Evolutionary conservation across 1,140 invertebrate species (phyloP).

Genomic region (Hypsibius dujardini): DNA sequence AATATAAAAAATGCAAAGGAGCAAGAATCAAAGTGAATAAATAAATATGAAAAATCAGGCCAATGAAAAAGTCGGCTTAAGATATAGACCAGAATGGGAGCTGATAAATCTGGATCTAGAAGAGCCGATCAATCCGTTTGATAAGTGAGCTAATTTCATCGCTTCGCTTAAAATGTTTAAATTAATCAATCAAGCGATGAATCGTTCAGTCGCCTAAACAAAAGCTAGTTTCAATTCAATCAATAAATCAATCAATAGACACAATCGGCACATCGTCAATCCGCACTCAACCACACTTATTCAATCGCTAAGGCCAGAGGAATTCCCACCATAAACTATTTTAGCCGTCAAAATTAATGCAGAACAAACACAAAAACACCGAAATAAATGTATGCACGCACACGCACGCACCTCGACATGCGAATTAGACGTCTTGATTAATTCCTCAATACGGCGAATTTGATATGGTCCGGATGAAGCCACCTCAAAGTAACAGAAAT

Average conservation of each 20-base stretch:
- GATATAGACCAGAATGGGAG: not conserved
- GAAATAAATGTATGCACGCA: conserved; percentile 42
- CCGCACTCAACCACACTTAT: not conserved
- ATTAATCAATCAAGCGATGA: not conserved
- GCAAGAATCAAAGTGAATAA: too few relatives aligned
- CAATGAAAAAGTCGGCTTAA: not conserved
- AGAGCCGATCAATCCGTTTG: conserved; percentile 5
- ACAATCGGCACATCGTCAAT: conserved; percentile 22
- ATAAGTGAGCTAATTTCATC: conserved; percentile 9
- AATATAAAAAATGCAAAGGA: too few relatives aligned
- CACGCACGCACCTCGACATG: conserved; percentile 98
- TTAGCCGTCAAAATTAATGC: conserved; percentile 84
- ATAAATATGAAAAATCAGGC: too few relatives aligned
- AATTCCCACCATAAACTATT: conserved; percentile 85
- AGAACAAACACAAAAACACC: conserved; percentile 74
- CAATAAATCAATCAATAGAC: conserved; percentile 18
- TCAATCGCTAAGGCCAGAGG: conserved; percentile 14
- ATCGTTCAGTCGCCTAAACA: not conserved
- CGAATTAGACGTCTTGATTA: conserved; percentile 89
- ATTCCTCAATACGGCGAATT: conserved; percentile 93
- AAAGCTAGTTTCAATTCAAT: conserved; percentile 6
- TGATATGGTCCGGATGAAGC: conserved; percentile 85
- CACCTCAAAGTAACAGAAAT: conserved; percentile 98
- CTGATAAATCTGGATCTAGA: not conserved
- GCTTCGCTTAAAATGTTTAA: conserved; percentile 8